Base-by-base conservation (phyloP, 2,888 invertebrate species). In the Thecocarcelia acutangulata region DNA sequence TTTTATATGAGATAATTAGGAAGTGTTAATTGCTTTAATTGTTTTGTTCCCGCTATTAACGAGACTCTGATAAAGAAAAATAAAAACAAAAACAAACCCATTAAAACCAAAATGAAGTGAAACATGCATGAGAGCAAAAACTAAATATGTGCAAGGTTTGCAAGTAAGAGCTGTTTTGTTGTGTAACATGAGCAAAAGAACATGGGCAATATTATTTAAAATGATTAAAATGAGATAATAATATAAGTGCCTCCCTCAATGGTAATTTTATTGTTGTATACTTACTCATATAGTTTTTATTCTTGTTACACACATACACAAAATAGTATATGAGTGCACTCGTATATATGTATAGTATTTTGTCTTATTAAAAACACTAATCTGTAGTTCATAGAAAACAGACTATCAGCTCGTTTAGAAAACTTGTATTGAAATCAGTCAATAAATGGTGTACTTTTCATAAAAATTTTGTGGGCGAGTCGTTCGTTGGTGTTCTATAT, bases 21-120 rank as follows among this genome's bases (percentile, higher is more conserved):
- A 81, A 81, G 81, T 81, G 81, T 81, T 81, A 81, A 81, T 81
- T 81, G 81, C 63, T 77, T 81, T 81, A 81, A 81, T 81, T 81
- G 81, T 81, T 81, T 81, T 77, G 77, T 81, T 81, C 69, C 81
- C 81, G 73, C 77, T 77, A 77, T 81, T 81, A 81, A 77, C 64
- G 54, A 81, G 73, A 69, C 66, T 61, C 48, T 42, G 42, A 17
- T 56, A 46, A 64, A 70, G 46, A 72, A 64, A n/a, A 24, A 24
- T 24, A 5, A 33, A 66, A 72, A 68, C 56, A 63, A 64, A 69
- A 69, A 74, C 13, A 59, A 64, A 58, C 66, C 52, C 61, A 79
- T 63, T 17, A 69, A 40, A 69, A 58, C 37, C 42, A 44, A 48
- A 70, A 63, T 61, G 28, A 63, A 64, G 33, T 15, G 66, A 72